Percentiles rank a stretch among this genome's conserved stretches.
Conservation (phyloP, 1,140 invertebrate genomes). For the Berghia stephanieae region DNA sequence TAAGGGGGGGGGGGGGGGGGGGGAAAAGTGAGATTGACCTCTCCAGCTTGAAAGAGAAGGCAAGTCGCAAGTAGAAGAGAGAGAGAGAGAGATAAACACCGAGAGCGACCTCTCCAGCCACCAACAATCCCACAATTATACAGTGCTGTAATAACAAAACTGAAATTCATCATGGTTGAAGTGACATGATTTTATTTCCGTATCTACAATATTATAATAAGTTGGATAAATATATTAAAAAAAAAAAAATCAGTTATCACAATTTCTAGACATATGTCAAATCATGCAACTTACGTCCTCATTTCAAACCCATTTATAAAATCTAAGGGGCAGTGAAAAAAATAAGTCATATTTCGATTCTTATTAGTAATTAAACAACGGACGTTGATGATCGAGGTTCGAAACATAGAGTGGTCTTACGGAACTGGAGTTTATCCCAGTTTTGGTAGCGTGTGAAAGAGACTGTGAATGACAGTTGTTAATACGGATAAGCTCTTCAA, state of each 20-base stretch:
- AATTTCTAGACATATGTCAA: neutral
- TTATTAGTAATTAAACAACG: too few species aligned
- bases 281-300: neutral
- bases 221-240: neutral
- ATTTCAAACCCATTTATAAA: neutral
- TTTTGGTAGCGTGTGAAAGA: too few species aligned
- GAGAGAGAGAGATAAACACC: neutral
- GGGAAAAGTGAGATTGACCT: neutral
- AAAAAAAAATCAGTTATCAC: neutral
- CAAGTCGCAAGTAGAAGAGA: neutral
- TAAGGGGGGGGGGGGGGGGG: too few species aligned
- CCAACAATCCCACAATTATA: neutral
- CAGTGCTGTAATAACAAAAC: neutral
- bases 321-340: neutral
- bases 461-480: too few species aligned
- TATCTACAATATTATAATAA: neutral
- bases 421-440: too few species aligned
- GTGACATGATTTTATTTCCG: neutral
- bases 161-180: neutral
- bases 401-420: too few species aligned
- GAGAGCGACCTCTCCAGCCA: neutral
- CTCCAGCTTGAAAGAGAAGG: neutral
- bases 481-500: too few species aligned
- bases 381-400: too few species aligned
- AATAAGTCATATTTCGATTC: neutral